Evolutionary conservation across 2,797 vertebrate species (phyloP).

Genomic region (Thalassophryne amazonica): DNA sequence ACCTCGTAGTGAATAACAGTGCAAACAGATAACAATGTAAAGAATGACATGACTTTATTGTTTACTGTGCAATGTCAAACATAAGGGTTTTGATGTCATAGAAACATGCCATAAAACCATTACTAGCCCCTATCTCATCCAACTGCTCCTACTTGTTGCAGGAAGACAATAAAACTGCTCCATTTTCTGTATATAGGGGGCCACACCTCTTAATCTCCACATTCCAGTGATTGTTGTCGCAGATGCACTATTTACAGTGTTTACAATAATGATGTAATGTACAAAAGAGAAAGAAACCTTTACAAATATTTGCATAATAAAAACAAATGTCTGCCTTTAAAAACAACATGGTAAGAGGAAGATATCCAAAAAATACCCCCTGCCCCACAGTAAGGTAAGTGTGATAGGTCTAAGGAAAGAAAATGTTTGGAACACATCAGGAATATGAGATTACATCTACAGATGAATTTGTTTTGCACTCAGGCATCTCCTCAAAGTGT

Average conservation of each 20-base stretch:
- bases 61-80: slow-evolving; percentile 71
- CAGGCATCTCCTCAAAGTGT: slow-evolving; percentile 12
- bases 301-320: slow-evolving; percentile 78
- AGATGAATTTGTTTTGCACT: slow-evolving; percentile 21
- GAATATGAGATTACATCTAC: slow-evolving; percentile 35
- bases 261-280: slow-evolving; percentile 78
- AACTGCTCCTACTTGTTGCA: slow-evolving; percentile 56
- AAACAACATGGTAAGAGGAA: slow-evolving; percentile 56
- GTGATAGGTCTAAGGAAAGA: slow-evolving; percentile 69
- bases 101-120: slow-evolving; percentile 69
- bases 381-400: slow-evolving; percentile 49
- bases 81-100: slow-evolving; percentile 70
- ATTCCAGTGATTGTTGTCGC: slow-evolving; percentile 81
- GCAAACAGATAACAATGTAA: slow-evolving; percentile 32
- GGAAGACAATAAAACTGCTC: slow-evolving; percentile 60
- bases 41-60: slow-evolving; percentile 80
- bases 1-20: neutral
- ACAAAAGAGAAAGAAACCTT: slow-evolving; percentile 78
- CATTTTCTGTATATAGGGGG: slow-evolving; percentile 49
- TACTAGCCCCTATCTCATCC: slow-evolving; percentile 45
- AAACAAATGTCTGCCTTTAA: slow-evolving; percentile 59
- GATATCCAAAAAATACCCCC: slow-evolving; percentile 59
- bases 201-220: slow-evolving; percentile 50
- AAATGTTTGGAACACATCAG: slow-evolving; percentile 60
- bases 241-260: slow-evolving; percentile 81